A percentile compares a stretch with the other conserved stretches of the same genome.
phyloP scores from a whole-genome alignment of 2,113 vertebrate genomes.

The Tyrannus savana region DNA sequence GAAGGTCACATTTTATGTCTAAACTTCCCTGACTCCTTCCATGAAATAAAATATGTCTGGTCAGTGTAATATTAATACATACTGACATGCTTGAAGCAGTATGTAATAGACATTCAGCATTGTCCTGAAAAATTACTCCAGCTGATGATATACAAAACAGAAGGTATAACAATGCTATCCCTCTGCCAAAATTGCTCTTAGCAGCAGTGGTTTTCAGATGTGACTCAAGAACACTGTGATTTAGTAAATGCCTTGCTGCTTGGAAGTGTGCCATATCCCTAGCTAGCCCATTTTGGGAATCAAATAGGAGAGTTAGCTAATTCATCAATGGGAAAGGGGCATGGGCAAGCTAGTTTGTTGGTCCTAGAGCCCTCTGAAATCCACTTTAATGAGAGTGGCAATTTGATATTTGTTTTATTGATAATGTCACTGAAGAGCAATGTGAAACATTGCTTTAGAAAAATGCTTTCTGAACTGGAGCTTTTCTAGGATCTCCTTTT shows the following conservation, averaged over 20 bases:
- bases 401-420: background rate
- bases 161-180: background rate
- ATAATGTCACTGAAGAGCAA: background rate
- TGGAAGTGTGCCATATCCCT: background rate
- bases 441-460: background rate
- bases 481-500: background rate
- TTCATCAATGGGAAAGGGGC: background rate
- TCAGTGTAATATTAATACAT: background rate
- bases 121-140: slow-evolving; percentile 16
- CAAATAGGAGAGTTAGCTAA: background rate
- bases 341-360: background rate
- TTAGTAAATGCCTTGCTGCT: background rate
- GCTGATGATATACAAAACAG: slow-evolving; percentile 11
- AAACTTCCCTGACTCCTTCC: background rate
- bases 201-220: background rate
- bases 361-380: background rate
- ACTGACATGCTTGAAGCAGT: background rate
- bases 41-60: background rate
- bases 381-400: background rate
- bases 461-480: background rate
- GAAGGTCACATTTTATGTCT: background rate
- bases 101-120: background rate
- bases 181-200: background rate
- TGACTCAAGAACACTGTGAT: background rate
- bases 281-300: background rate